These are phyloP conservation scores for Lepeophtheirus nordmannii DNA, from an alignment of 2,888 invertebrate genomes.

Conservation along the genomic window DNA sequence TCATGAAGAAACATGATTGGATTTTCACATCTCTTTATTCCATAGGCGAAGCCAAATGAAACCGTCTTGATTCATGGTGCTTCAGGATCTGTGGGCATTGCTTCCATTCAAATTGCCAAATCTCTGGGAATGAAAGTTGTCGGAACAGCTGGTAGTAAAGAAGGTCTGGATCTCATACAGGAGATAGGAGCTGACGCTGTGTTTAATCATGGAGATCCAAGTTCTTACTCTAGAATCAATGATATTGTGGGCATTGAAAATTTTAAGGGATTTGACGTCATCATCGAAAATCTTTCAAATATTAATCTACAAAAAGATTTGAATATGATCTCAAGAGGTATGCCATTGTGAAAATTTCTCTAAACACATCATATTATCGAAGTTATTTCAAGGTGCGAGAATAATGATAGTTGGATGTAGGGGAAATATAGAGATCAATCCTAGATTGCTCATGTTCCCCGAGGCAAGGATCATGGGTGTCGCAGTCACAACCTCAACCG, in stretches of 20 bases:
- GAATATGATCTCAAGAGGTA: constrained; percentile 31
- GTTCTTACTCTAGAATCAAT: constrained; percentile 31
- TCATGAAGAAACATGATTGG: background rate
- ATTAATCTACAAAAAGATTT: constrained; percentile 40
- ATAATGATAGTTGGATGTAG: constrained; percentile 36
- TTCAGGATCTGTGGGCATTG: constrained; percentile 39
- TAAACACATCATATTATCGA: background rate
- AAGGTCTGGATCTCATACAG: constrained; percentile 36
- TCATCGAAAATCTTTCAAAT: constrained; percentile 44
- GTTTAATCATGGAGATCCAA: constrained; percentile 37
- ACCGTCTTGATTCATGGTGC: constrained; percentile 43
- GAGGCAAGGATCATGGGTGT: constrained; percentile 35
- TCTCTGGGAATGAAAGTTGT: constrained; percentile 30
- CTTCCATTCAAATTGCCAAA: constrained; percentile 39
- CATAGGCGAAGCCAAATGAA: constrained; percentile 34
- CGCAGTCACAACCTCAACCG: constrained; percentile 28
- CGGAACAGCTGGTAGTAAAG: constrained; percentile 40
- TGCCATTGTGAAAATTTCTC: background rate
- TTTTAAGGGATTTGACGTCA: constrained; percentile 38
- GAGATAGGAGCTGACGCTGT: constrained; percentile 37
- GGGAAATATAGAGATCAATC: constrained; percentile 35
- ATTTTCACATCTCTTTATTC: background rate
- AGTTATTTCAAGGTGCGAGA: background rate
- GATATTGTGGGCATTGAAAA: constrained; percentile 34
- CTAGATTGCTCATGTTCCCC: constrained; percentile 34